phyloP scores from a whole-genome alignment of 2,113 vertebrate species.

The Apodemus speciosus region DNA sequence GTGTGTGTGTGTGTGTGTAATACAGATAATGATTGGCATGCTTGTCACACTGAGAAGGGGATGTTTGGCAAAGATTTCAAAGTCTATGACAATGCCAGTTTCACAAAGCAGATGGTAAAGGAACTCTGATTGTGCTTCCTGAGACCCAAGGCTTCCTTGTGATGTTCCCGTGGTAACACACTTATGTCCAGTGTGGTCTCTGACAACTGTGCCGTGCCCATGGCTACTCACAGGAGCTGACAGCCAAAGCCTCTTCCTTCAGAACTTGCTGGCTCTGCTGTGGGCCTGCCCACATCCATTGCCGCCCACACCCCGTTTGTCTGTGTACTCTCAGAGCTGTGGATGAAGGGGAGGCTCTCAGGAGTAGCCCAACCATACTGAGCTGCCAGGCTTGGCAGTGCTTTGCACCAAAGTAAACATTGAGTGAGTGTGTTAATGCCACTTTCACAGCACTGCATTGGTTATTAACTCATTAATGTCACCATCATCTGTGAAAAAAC shows the following conservation, averaged over 20 bases:
- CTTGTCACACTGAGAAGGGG: neutral
- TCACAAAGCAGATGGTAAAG: neutral
- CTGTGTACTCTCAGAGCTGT: no score
- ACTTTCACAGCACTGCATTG: neutral
- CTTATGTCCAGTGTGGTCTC: neutral
- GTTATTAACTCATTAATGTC: neutral
- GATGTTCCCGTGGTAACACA: neutral
- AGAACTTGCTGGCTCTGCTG: neutral
- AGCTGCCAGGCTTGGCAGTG: neutral
- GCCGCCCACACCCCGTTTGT: neutral
- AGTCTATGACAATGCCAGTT: neutral
- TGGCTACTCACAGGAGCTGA: fast-evolving
- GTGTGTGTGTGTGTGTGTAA: neutral
- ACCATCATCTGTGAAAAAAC: neutral
- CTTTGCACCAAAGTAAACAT: neutral
- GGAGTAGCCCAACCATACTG: neutral
- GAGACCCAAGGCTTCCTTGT: neutral
- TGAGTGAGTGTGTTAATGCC: neutral
- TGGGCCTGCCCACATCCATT: neutral
- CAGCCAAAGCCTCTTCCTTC: neutral
- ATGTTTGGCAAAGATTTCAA: neutral
- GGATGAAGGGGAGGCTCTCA: neutral
- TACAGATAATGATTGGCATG: neutral
- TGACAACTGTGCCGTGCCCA: neutral
- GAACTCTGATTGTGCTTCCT: neutral